These are phyloP conservation scores for Cochlearius cochlearius DNA, from an alignment of 2,113 vertebrate species.

Conservation along the genomic window DNA sequence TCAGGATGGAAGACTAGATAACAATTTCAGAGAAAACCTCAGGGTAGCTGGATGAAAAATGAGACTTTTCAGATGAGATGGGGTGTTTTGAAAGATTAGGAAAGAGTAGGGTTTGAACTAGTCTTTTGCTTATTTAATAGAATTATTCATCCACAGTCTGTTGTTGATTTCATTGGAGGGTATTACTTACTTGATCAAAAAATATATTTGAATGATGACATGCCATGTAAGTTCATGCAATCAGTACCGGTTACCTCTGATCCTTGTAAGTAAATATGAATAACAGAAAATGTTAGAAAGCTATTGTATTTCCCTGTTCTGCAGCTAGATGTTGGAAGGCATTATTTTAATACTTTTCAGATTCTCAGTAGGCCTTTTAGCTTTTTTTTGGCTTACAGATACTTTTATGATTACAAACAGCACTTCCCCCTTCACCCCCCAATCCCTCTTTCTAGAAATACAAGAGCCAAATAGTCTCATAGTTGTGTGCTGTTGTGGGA, in stretches of 20 bases:
- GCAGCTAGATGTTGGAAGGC: not conserved
- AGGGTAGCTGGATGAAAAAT: not conserved
- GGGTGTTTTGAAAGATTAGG: not conserved
- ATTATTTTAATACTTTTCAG: not conserved
- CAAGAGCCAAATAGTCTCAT: not conserved
- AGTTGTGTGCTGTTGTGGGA: not conserved
- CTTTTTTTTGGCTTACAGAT: not conserved
- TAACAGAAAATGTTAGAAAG: not conserved
- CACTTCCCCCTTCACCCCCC: not conserved
- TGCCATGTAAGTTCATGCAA: not conserved
- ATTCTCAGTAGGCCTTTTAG: not conserved
- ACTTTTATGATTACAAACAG: not conserved
- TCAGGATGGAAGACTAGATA: not conserved
- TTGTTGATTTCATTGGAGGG: not conserved
- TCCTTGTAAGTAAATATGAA: not conserved
- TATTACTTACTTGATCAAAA: not conserved
- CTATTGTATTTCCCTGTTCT: not conserved
- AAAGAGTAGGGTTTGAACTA: not conserved
- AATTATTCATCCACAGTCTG: not conserved
- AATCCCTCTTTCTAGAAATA: not conserved
- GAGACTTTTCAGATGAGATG: not conserved
- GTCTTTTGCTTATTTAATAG: not conserved
- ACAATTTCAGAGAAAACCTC: not conserved
- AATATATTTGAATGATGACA: not conserved
- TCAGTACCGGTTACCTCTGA: not conserved